Base-by-base conservation (phyloP, 1,140 invertebrate genomes). In the Trichoplusia ni region DNA sequence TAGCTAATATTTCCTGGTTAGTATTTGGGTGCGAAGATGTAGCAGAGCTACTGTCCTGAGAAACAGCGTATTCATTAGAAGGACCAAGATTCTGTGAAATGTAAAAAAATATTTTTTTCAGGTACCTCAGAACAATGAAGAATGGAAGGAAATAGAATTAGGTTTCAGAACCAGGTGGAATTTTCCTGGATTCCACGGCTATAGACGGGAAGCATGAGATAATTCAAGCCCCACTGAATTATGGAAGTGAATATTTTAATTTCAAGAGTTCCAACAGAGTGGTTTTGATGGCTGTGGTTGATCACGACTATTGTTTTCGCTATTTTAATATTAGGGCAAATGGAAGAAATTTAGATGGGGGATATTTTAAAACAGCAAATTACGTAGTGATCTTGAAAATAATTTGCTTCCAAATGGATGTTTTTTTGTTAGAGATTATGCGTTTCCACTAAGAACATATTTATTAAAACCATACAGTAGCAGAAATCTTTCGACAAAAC, bases 11-110 rank as follows among this genome's bases (percentile, higher is more conserved):
- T 31, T 31, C 29, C 29, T 31, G 29, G 29, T 31, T 31, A 6
- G 5, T 31, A 9, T 31, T 31, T 31, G 29, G 29, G 29, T 73
- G 64, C 7, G 29, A 31, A 31, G 29, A 31, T 31, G 2, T 31
- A 31, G 29, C 29, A 31, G 2, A 31, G 7, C 29, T 31, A 31
- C 29, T 4, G 29, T 31, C 29, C 29, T 31, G 29, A 31, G 29
- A 31, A 31, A 2, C 29, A 31, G 2, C 29, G n/a, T 31, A 31
- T 9, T 9, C 29, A 31, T 31, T 31, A 6, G n/a, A 9, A 31
- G 29, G 29, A 31, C n/a, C n/a, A 2, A 31, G n/a, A 31, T 31
- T 31, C 29, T 27, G 71, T 35, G 9, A 35, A 35, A 35, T 7
- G n/a, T n/a, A n/a, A 35, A 35, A 35, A 35, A 6, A 5, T 35